These are phyloP conservation scores for Plotosus lineatus DNA, from an alignment of 2,113 vertebrate species.

Conservation along the genomic window DNA sequence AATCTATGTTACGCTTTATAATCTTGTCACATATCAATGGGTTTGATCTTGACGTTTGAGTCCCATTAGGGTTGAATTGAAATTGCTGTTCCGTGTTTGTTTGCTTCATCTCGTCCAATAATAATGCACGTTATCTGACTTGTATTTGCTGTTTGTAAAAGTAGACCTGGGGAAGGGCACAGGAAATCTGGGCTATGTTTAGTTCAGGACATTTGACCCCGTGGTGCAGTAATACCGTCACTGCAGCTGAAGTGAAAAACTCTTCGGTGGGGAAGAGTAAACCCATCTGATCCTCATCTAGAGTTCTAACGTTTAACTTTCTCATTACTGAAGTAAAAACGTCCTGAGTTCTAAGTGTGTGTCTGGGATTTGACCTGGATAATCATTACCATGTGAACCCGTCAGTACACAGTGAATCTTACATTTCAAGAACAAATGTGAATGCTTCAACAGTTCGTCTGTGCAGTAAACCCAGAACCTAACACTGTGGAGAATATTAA, in stretches of 20 bases:
- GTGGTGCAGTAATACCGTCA: background rate
- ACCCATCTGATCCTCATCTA: background rate
- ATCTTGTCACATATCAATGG: background rate
- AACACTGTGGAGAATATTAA: background rate
- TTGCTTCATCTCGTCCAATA: background rate
- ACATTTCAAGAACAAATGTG: background rate
- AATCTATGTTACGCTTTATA: background rate
- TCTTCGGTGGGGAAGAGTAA: background rate
- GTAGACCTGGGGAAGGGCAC: background rate
- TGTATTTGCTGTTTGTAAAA: background rate
- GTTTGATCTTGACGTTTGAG: background rate
- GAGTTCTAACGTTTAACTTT: background rate
- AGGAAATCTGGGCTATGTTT: constrained; percentile 17
- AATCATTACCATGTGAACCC: background rate
- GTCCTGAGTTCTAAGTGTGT: background rate
- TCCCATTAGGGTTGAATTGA: background rate
- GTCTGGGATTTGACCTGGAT: background rate
- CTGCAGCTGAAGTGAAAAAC: background rate
- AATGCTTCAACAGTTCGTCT: background rate
- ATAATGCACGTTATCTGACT: background rate
- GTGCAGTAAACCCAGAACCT: background rate
- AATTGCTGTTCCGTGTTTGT: background rate
- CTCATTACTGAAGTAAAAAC: background rate
- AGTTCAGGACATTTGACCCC: constrained; percentile 24
- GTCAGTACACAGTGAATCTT: background rate